Conservation (phyloP, 2,888 invertebrate species). For the Eristalis intricaria region DNA sequence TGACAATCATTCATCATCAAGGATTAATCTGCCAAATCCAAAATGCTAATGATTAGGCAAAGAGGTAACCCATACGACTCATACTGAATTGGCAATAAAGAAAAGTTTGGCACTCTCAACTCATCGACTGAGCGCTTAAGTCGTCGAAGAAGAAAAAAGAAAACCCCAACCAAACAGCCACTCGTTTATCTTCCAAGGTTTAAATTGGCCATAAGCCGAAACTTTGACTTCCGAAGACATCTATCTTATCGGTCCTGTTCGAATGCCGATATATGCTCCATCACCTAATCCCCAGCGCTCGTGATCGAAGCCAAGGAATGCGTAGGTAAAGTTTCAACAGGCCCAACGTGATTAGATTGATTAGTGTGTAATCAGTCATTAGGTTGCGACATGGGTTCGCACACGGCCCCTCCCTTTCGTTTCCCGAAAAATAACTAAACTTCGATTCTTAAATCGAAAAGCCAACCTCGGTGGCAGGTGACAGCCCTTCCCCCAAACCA, state of each 20-base stretch:
- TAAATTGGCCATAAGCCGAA: conserved; percentile 1
- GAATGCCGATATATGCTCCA: conserved; percentile 6
- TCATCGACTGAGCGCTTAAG: too few species aligned
- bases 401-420: too few species aligned
- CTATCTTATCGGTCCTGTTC: conserved; percentile 33
- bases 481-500: conserved; percentile 15
- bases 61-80: not conserved
- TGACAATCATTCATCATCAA: not conserved
- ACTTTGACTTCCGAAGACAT: conserved; percentile 14
- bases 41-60: not conserved
- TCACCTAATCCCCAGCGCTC: conserved; percentile 14
- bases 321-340: conserved; percentile 40
- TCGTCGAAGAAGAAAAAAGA: not conserved
- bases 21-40: not conserved
- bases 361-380: conserved; percentile 55
- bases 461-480: conserved; percentile 48
- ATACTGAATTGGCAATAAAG: not conserved
- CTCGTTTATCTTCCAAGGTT: not conserved
- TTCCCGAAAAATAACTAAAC: conserved; percentile 33
- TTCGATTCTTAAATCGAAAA: conserved; percentile 45
- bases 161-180: not conserved
- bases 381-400: conserved; percentile 7
- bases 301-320: not conserved
- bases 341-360: conserved; percentile 54
- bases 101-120: not conserved